Percentiles rank a stretch among this genome's conserved stretches.
Conservation (phyloP, 2,113 vertebrate species). For the Peromyscus maniculatus region DNA sequence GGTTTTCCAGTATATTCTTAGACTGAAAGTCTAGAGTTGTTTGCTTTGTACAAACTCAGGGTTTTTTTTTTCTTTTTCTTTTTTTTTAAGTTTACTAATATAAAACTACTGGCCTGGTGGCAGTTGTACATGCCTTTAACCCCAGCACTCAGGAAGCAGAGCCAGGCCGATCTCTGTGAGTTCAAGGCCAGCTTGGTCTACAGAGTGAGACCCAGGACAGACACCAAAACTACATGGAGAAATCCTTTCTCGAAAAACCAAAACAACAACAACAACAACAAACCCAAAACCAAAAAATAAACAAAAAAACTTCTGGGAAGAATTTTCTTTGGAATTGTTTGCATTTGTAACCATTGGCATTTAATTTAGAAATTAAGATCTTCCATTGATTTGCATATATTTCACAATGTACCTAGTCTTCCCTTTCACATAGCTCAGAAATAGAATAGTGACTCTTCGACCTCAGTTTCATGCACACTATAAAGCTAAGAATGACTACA, state of each 20-base stretch:
- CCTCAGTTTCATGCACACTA: no score
- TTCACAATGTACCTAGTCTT: background rate
- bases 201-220: no score
- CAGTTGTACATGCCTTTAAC: no score
- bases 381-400: background rate
- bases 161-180: no score
- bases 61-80: no score
- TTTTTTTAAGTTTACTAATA: background rate
- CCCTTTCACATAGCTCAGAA: background rate
- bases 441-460: background rate
- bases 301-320: background rate
- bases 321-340: background rate
- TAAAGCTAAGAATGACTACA: background rate
- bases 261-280: no score
- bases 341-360: background rate
- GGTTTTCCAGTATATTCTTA: background rate
- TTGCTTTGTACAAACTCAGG: background rate
- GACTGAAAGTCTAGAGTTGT: background rate
- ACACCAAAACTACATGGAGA: no score
- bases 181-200: no score
- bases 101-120: background rate
- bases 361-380: background rate
- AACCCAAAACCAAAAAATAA: no score
- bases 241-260: no score
- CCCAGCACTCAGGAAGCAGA: no score